Evolutionary conservation across 2,113 vertebrate genomes (phyloP).

Genomic region (Cettia cetti): DNA sequence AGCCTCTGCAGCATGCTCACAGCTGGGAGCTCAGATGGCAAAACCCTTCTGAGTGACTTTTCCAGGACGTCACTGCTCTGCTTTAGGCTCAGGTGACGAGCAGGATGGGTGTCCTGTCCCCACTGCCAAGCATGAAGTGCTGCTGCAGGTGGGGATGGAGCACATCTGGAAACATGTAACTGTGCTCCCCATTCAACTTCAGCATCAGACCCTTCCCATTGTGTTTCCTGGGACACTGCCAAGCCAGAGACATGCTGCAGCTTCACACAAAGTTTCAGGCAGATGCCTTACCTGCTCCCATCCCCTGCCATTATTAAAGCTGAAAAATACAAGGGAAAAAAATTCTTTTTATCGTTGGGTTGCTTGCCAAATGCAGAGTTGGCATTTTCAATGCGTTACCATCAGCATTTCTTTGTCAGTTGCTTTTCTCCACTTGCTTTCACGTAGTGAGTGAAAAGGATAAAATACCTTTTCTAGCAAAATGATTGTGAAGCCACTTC

Average conservation of each 20-base stretch:
- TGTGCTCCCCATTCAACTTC: accelerated
- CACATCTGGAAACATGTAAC: accelerated
- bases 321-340: background rate
- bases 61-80: background rate
- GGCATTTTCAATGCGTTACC: background rate
- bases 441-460: background rate
- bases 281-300: background rate
- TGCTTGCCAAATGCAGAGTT: background rate
- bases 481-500: slow-evolving; percentile 49
- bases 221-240: background rate
- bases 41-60: background rate
- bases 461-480: background rate
- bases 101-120: background rate
- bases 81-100: background rate
- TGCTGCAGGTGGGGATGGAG: background rate
- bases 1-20: accelerated
- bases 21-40: background rate
- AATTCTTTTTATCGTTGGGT: background rate
- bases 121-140: accelerated
- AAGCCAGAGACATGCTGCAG: background rate
- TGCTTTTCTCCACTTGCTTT: slow-evolving; percentile 10
- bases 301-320: background rate
- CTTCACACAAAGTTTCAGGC: background rate
- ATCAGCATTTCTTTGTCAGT: slow-evolving; percentile 47
- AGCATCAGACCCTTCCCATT: background rate